Conservation (phyloP, 37 sponge, comb jelly and placozoan genomes). For the Lycopodina hypogea region DNA sequence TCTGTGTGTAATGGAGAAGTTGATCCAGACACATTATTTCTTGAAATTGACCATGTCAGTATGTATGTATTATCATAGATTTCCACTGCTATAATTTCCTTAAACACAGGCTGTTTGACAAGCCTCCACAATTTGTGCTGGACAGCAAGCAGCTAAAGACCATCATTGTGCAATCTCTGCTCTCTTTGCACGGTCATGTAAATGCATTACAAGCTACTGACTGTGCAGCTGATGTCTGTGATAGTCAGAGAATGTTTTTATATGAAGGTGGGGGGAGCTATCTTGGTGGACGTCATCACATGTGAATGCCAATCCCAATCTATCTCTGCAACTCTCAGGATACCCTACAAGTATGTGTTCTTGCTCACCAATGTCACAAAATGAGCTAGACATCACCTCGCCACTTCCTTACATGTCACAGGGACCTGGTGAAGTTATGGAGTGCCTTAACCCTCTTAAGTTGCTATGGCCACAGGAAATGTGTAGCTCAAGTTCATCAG, state of each 20-base stretch:
- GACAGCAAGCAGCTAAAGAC: constrained; percentile 30
- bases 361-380: no score
- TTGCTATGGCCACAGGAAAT: constrained; percentile 22
- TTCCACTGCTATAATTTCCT: background rate
- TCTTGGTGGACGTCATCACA: constrained; percentile 53
- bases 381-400: background rate
- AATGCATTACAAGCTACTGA: no score
- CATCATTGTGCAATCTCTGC: constrained; percentile 50
- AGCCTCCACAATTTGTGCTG: constrained; percentile 11
- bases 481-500: constrained; percentile 21
- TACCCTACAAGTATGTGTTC: constrained; percentile 27
- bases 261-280: constrained; percentile 54
- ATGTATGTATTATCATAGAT: background rate
- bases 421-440: constrained; percentile 58
- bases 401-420: background rate
- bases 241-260: no score
- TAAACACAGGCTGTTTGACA: constrained; percentile 27
- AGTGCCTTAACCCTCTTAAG: constrained; percentile 57
- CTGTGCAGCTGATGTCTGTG: no score
- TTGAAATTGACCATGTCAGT: constrained; percentile 23
- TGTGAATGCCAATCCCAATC: background rate
- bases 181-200: constrained; percentile 56
- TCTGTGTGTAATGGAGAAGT: constrained; percentile 18
- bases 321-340: constrained; percentile 26
- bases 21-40: constrained; percentile 27